Base-by-base conservation (phyloP, 2,113 vertebrate genomes). In the Gallinago undulata region DNA sequence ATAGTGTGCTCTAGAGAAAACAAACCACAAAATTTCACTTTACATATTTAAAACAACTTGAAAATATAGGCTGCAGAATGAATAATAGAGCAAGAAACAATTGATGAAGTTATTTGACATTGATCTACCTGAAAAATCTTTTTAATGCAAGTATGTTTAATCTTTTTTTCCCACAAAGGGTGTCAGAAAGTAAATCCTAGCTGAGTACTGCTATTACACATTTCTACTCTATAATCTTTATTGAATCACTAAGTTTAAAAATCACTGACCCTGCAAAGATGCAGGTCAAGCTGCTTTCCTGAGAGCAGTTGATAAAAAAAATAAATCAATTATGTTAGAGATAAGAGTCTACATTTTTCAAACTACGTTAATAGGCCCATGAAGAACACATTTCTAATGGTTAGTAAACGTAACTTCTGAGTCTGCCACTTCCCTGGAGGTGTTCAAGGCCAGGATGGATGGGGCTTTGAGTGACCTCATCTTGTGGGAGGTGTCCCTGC, bases 231-330 rank as follows among this genome's bases (percentile, higher is more conserved):
- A 43, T 70, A 92, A 67, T 86, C 39, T 94, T 87, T 75, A 78
- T 84, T 94, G 74, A 94, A 94, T 64, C 47, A 56, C 62, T 74
- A 70, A 85, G 43, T 88, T 94, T 6, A 94, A 68, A 78, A 92
- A 75, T 63, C 68, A 74, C 55, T 89, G 83, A 94, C 18, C 37
- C 66, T 68, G 69, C 13, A 95, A 83, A 78, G 69, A 84, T 66
- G 35, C 28, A 84, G 68, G 78, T 92, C 53, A 96, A 96, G 22
- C 13, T 91, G 37, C 66, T 90, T 93, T 94, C n/a, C 76, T 77
- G 55, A 89, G 39, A 94, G 67, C 31, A 86, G 60, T 3, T 84
- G 84, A 95, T 74, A 57, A 48, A 90, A 93, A 59, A 78, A 73
- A 93, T 39, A 67, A 78, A 41, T 45, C 45, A 90, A 50, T 93